Percentiles rank a stretch among this genome's conserved stretches.
Conservation (phyloP, 2,888 invertebrate species). For the Hartigia nigra region DNA sequence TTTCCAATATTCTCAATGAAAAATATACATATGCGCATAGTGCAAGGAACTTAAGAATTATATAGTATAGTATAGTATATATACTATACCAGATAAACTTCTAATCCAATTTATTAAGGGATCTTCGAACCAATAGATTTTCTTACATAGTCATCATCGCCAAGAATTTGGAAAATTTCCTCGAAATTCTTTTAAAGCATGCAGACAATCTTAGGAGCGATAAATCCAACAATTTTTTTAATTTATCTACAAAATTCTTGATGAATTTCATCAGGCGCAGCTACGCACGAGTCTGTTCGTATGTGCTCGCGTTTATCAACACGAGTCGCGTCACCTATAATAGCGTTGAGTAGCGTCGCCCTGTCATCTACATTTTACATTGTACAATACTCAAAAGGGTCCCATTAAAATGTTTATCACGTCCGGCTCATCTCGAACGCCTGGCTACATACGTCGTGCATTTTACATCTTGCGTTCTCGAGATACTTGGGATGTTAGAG, state of each 20-base stretch:
- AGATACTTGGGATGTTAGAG: neutral
- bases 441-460: neutral
- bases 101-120: too few relatives aligned
- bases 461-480: neutral
- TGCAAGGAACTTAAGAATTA: too few relatives aligned
- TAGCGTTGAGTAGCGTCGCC: neutral
- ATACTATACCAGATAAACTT: too few relatives aligned
- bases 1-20: too few relatives aligned
- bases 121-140: neutral
- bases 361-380: neutral
- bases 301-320: neutral
- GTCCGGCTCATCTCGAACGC: neutral
- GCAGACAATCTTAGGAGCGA: neutral
- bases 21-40: too few relatives aligned
- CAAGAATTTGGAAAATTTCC: neutral
- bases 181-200: neutral
- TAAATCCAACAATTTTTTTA: neutral
- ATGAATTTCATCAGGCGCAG: neutral
- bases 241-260: neutral
- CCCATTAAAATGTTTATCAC: neutral
- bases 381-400: neutral
- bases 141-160: neutral
- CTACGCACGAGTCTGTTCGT: neutral
- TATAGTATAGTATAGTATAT: neutral
- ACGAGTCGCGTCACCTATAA: neutral